Evolutionary conservation across 2,888 invertebrate species (phyloP).

Genomic region (Hedychridium roseum): DNA sequence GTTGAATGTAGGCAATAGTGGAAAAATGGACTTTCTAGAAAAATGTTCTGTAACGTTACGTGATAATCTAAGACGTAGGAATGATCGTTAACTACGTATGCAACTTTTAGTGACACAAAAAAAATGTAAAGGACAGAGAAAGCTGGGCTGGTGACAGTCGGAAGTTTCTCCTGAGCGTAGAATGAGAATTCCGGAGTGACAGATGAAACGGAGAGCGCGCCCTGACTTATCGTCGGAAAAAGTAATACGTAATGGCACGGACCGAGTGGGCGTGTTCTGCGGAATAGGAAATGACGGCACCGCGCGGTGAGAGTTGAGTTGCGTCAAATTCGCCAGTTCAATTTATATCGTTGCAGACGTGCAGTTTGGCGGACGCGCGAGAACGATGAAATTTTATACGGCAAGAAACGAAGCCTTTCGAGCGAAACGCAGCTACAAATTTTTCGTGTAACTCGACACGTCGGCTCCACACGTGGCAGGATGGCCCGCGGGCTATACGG

Average conservation of each 20-base stretch:
- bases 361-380: too few species aligned
- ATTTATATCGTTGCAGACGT: neutral
- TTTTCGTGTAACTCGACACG: conserved; percentile 32
- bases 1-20: too few species aligned
- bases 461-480: conserved; percentile 18
- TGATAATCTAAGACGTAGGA: too few species aligned
- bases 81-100: too few species aligned
- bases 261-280: too few species aligned
- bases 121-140: too few species aligned
- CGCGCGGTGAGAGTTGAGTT: too few species aligned
- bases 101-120: too few species aligned
- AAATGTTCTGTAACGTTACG: too few species aligned
- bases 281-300: too few species aligned
- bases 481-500: conserved; percentile 1
- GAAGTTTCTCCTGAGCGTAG: conserved; percentile 32
- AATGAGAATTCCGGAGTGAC: conserved; percentile 32
- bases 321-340: neutral
- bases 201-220: conserved; percentile 31
- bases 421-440: conserved; percentile 17
- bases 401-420: neutral
- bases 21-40: too few species aligned
- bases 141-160: conserved; percentile 8
- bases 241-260: neutral
- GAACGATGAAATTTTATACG: neutral
- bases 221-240: neutral